These are phyloP conservation scores for Cheilosia soror DNA, from an alignment of 2,888 invertebrate species.

Conservation along the genomic window DNA sequence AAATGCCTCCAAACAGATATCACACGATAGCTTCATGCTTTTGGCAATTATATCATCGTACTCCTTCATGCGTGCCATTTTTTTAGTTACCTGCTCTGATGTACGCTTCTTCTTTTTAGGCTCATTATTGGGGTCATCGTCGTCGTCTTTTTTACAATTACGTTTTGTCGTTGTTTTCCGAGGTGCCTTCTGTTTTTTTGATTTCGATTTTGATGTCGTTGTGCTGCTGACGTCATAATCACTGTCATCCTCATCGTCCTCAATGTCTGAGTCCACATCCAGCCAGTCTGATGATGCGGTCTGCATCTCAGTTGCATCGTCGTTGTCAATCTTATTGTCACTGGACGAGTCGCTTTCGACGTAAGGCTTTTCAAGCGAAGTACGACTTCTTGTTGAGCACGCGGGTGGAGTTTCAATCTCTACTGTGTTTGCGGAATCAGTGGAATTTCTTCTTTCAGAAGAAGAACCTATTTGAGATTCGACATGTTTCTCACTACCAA, in stretches of 20 bases:
- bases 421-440: conserved; percentile 6
- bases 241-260: conserved; percentile 63
- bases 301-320: neutral
- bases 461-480: neutral
- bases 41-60: conserved; percentile 79
- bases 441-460: conserved; percentile 15
- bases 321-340: conserved; percentile 32
- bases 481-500: neutral
- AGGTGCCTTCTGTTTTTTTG: conserved; percentile 1
- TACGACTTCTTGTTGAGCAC: conserved; percentile 56
- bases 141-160: conserved; percentile 47
- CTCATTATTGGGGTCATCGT: neutral
- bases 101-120: conserved; percentile 39
- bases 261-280: conserved; percentile 35
- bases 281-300: conserved; percentile 42
- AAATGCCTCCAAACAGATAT: conserved; percentile 77
- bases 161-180: conserved; percentile 31
- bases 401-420: conserved; percentile 24
- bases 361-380: conserved; percentile 25
- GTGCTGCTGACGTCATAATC: conserved; percentile 42
- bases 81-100: conserved; percentile 34
- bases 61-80: conserved; percentile 74
- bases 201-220: conserved; percentile 18
- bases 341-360: conserved; percentile 23
- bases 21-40: conserved; percentile 81